Conservation (phyloP, 2,888 invertebrate genomes). For the Zygothrica quintamaculata region DNA sequence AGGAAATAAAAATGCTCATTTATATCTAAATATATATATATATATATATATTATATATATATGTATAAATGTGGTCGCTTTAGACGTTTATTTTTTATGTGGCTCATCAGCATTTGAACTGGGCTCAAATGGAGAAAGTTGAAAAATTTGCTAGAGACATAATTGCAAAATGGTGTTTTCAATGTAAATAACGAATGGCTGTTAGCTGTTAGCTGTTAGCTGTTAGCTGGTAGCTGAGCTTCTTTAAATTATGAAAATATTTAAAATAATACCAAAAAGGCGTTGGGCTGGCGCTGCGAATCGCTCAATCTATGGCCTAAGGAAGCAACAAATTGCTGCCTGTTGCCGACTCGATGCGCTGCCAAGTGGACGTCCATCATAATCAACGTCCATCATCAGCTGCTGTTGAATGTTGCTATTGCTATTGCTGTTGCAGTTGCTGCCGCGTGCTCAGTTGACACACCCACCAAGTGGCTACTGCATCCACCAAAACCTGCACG, state of each 20-base stretch:
- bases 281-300: constrained; percentile 72
- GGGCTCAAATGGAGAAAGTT: constrained; percentile 28
- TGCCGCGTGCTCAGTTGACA: constrained; percentile 75
- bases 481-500: constrained; percentile 55
- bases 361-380: constrained; percentile 67
- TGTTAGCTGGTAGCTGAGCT: constrained; percentile 10
- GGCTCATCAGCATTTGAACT: constrained; percentile 20
- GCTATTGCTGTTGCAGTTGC: constrained; percentile 56
- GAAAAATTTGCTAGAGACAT: constrained; percentile 24
- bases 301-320: constrained; percentile 72
- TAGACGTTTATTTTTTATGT: too few relatives aligned
- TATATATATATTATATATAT: too few relatives aligned
- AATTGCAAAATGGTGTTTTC: constrained; percentile 51
- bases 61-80: too few relatives aligned
- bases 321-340: constrained; percentile 63
- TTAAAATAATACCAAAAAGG: constrained; percentile 78
- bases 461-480: constrained; percentile 77
- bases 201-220: too few relatives aligned
- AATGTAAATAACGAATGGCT: constrained; percentile 45
- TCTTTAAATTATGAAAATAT: constrained; percentile 72
- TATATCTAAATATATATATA: constrained; percentile 28
- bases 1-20: constrained; percentile 53
- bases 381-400: constrained; percentile 75
- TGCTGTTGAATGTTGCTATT: constrained; percentile 75
- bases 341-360: constrained; percentile 17